Evolutionary conservation across 2,113 vertebrate species (phyloP), one percentile per base, ranked within the genome.

Genomic region (Azemiops feae): DNA sequence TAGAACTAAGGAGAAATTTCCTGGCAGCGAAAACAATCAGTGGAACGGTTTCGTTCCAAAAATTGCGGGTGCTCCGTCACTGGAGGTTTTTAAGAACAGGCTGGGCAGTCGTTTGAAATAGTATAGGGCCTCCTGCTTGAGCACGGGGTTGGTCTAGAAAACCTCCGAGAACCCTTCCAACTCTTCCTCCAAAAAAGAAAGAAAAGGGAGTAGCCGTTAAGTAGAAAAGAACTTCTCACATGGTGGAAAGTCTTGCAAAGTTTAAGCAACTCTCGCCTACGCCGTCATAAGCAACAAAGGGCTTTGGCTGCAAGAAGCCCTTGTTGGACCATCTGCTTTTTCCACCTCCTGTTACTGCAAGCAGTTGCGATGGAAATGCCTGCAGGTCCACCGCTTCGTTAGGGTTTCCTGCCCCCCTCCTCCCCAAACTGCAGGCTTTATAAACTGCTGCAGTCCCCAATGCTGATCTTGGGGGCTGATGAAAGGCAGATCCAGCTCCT

Each of bases 401-500:
- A 47, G 34, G 55, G 16, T 16, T 11, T 9, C 23, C 54, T 27
- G 11, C 20, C 58, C 25, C 5, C 58, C 9, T 25, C 8, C 3
- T 20, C 5, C 57, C 57, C 58, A 30, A 1, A 60, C 60, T 81
- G 20, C 34, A n/a, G 45, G 27, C 8, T 64, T 64, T 39, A 22
- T 18, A 81, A 20, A 18, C 74, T 81, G 23, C 57, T 87, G 14
- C 60, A 9, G 16, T n/a, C 34, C 55, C 3, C 52, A 47, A 3
- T 10, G 18, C 50, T 50, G 52, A 14, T 14, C 14, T 23, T 27
- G 54, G 22, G 87, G 90, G 85, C 87, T 93, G 91, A 92, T 81
- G 58, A 60, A 64, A 91, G 93, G 92, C 94, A 92, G 91, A 92
- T 53, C 64, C 4, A 45, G 85, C 52, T 45, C 39, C 50, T 39